phyloP scores from a whole-genome alignment of 2,113 vertebrate genomes.

The Clarias magur region DNA sequence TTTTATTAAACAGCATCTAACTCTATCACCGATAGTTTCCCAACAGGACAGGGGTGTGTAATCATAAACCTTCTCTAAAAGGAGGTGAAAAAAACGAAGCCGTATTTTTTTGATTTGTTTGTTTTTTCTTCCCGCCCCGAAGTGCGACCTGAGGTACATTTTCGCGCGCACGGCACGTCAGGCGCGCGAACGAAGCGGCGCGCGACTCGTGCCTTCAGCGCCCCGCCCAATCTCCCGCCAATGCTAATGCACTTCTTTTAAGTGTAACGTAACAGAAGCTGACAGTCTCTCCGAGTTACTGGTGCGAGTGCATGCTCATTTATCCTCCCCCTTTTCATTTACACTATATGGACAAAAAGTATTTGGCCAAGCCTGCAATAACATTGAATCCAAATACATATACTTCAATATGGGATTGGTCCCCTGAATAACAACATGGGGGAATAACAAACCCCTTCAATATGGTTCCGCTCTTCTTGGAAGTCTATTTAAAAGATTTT shows the following conservation, averaged over 20 bases:
- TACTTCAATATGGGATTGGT: too few species aligned
- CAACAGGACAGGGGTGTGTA: neutral
- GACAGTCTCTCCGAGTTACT: neutral
- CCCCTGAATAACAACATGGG: too few species aligned
- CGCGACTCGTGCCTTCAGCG: slow-evolving; percentile 11
- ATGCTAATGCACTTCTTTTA: neutral
- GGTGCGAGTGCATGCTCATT: neutral
- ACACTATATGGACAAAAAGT: too few species aligned
- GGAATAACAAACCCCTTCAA: too few species aligned
- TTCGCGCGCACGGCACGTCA: neutral
- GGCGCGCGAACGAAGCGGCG: neutral
- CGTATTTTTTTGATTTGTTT: neutral
- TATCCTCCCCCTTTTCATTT: too few species aligned
- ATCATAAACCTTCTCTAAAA: neutral
- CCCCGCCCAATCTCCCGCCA: slow-evolving; percentile 10
- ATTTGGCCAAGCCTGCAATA: too few species aligned
- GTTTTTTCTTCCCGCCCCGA: neutral
- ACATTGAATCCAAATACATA: too few species aligned
- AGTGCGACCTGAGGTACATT: neutral
- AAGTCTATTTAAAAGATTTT: too few species aligned
- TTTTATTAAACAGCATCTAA: neutral
- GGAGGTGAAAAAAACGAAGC: neutral
- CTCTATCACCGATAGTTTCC: neutral
- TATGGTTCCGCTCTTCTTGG: too few species aligned
- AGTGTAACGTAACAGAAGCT: neutral